Evolutionary conservation across 2,888 invertebrate genomes (phyloP), one percentile per base, ranked within the genome.

Genomic region (Diaperis boleti): DNA sequence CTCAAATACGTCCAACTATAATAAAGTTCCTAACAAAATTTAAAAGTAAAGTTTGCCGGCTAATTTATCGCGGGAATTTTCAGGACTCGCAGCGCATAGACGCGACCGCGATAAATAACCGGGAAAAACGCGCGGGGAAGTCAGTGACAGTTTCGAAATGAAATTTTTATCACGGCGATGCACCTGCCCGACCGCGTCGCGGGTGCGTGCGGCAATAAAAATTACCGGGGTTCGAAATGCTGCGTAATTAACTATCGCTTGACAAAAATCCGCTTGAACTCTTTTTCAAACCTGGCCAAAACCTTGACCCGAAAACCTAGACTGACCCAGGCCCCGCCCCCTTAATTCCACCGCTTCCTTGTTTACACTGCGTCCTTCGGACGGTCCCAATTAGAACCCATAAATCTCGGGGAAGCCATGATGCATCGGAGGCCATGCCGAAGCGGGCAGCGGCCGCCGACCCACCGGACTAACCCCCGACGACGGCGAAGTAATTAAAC

Each of bases 351-450:
- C n/a, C n/a, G 35, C 39, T 52, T 39, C 37, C 37, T 52, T 49
- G 49, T 49, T 49, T 49, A 35, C 35, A 33, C 20, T 39, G 11
- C 52, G 14, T 13, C 22, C 18, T 37, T 52, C 18, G 26, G 63
- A 59, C 63, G 59, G 52, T 63, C 63, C 52, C 59, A 63, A 63
- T 63, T 63, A 63, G 57, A 63, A 63, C 47, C 63, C 47, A 63
- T 63, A 63, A 63, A 45, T 63, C 59, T n/a, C 44, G 44, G 68
- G 71, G 76, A 72, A 76, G 79, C 79, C 79, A 80, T 80, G 77
- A 80, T 79, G 74, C 74, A 77, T 77, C 71, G 78, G 79, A 79
- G 79, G 80, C 80, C 81, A 80, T 80, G 76, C 77, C 79, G 75
- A 79, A 81, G 77, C 79, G 80, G 81, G 81, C 81, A 80, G 80